These are phyloP conservation scores for Cyclura pinguis DNA, from an alignment of 2,797 vertebrate species.

Conservation along the genomic window DNA sequence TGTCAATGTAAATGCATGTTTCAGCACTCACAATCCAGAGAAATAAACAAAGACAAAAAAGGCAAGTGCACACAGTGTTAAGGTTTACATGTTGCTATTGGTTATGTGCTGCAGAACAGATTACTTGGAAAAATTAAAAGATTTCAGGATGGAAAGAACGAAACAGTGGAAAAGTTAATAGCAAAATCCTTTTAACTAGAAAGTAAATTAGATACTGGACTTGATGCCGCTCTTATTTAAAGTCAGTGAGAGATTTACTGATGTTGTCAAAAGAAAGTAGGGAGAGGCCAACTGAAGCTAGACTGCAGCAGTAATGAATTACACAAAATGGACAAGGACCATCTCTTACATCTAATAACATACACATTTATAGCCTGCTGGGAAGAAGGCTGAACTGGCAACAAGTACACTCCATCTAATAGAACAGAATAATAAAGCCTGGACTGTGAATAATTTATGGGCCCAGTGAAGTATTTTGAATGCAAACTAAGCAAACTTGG, in stretches of 20 bases:
- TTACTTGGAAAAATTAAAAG: slow-evolving; percentile 3
- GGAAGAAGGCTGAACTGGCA: slow-evolving; percentile 30
- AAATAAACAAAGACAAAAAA: not conserved
- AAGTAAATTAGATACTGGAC: slow-evolving; percentile 21
- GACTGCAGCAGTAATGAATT: slow-evolving; percentile 36
- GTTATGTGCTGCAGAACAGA: not conserved
- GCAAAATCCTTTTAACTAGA: slow-evolving; percentile 21
- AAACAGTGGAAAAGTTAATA: slow-evolving; percentile 18
- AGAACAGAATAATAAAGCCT: slow-evolving; percentile 13
- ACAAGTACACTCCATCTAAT: slow-evolving; percentile 23
- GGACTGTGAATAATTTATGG: slow-evolving; percentile 37
- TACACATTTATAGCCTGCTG: slow-evolving; percentile 37
- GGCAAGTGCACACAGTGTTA: no score
- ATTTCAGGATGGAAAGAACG: not conserved
- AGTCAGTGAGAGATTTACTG: slow-evolving; percentile 30
- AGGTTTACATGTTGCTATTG: not conserved
- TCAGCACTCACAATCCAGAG: not conserved
- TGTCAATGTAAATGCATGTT: not conserved
- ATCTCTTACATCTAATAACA: slow-evolving; percentile 39
- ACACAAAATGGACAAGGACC: slow-evolving; percentile 25
- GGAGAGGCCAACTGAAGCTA: slow-evolving; percentile 20
- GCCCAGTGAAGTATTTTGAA: slow-evolving; percentile 6
- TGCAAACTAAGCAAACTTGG: slow-evolving; percentile 24
- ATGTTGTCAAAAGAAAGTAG: slow-evolving; percentile 24
- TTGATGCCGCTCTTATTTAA: slow-evolving; percentile 24